These are phyloP conservation scores for Acanthaster planci DNA, from an alignment of 35 echinoderm and acorn worm genomes.

Conservation along the genomic window DNA sequence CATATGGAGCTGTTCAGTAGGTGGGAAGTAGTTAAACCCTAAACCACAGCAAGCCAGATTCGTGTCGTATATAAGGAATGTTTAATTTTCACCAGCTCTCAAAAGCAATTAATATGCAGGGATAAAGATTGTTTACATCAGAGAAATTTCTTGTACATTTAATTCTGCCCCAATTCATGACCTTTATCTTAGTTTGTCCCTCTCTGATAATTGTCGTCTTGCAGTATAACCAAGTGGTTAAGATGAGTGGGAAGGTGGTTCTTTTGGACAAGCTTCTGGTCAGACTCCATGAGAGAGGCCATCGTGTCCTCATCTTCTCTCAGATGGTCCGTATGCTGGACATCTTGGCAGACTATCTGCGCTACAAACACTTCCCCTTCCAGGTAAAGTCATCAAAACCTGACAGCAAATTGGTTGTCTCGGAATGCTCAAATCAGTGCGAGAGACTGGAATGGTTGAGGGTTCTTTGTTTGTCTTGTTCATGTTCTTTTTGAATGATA, in stretches of 20 bases:
- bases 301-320: conserved; percentile 96
- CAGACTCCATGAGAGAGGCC: conserved; percentile 84
- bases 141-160: too few relatives aligned
- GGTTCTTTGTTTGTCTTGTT: too few relatives aligned
- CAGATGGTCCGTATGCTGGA: conserved; percentile 99
- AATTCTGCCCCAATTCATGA: not conserved
- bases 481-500: too few relatives aligned
- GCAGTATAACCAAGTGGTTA: conserved; percentile 60
- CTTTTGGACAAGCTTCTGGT: conserved; percentile 91
- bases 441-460: too few relatives aligned
- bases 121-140: too few relatives aligned
- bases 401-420: not conserved
- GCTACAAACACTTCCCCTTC: conserved; percentile 77
- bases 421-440: too few relatives aligned
- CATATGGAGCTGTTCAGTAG: too few relatives aligned
- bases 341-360: conserved; percentile 91
- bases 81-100: too few relatives aligned
- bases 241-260: conserved; percentile 91
- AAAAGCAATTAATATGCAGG: too few relatives aligned
- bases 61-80: too few relatives aligned
- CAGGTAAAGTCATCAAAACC: conserved; percentile 55
- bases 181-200: not conserved
- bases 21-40: too few relatives aligned
- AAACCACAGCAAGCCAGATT: too few relatives aligned
- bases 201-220: not conserved